Evolutionary conservation across 2,113 vertebrate genomes (phyloP), one percentile per base, ranked within the genome.

Genomic region (Pavo muticus): DNA sequence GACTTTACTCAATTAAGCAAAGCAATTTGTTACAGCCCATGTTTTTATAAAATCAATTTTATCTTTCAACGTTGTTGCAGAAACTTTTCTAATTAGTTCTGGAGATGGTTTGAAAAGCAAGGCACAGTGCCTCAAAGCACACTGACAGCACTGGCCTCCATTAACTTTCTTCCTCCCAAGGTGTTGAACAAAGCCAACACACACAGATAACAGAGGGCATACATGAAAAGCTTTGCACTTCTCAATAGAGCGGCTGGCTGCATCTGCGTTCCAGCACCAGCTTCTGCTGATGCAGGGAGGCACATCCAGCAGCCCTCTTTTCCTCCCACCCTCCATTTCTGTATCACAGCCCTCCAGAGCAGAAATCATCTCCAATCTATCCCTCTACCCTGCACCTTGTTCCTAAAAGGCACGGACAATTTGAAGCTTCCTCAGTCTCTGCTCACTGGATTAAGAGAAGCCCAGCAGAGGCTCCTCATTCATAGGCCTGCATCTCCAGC

Each of bases 1-100:
- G 25, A 48, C 90, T 93, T 91, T 71, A 30, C 32, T 88, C 44
- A 56, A 64, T 91, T 90, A 91, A 82, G 23, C 60, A 64, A 30
- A 68, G 15, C 70, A 23, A 60, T 68, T 60, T 56, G 8, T 80
- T n/a, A 64, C 3, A n/a, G 17, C 3, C 54, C 8, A 57, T 6
- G 2, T 47, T 79, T 89, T 67, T 63, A 79, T 21, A 67, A 78
- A 83, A 89, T 54, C 23, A 82, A 39, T 90, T 94, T 68, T 37
- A 44, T 37, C 69, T 90, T 91, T 65, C 83, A 77, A 83, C 16
- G 9, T 18, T 45, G 8, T 40, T 74, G 24, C 2, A 3, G 29
- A 84, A 87, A 85, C 25, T 71, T 25, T 45, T 92, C 19, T 35
- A 59, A 90, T 45, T 24, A 90, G 29, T 35, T 93, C 75, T 56